Base-by-base conservation (phyloP, 2,113 vertebrate species). In the Tor tambroides region DNA sequence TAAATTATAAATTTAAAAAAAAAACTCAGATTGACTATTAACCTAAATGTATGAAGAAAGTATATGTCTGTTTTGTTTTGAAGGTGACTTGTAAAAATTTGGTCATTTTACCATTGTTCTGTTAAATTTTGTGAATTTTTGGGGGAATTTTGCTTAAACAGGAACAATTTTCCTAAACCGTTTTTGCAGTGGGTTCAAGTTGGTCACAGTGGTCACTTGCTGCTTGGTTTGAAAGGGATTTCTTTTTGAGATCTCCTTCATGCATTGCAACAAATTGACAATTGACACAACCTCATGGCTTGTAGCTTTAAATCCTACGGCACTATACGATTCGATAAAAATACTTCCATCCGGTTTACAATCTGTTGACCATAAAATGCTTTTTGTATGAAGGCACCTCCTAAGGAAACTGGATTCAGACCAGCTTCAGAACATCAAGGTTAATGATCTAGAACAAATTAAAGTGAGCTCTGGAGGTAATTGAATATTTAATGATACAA, bases 391-490 rank as follows among this genome's bases (percentile, higher is more conserved):
- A 75, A 75, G 72, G 6, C 72, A 46, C 38, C 11, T 26, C 38
- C 35, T 41, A 43, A 43, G 35, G 19, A 72, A 72, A 72, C 28
- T 41, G 12, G 11, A 46, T 46, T 43, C 41, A 26, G 72, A 26
- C 2, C 41, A 43, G 41, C 72, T 76, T 46, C 41, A 46, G 7
- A 76, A 43, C 72, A 26, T 76, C n/a, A 76, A 46, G 41, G 10
- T 41, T 46, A 76, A 76, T 76, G 72, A 26, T 76, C 23, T 46
- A 76, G n/a, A 76, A 49, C 74, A 49, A 49, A 76, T 46, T 15
- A 3, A 76, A 76, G 14, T 46, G 14, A 46, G 41, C 74, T 76
- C 14, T 76, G 43, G 23, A 49, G 74, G 74, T 49, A 49, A 49
- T 28, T 76, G 6, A 76, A 74, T 74, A 43, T 74, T n/a, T 74